phyloP scores from a whole-genome alignment of 2,113 vertebrate genomes.

The Zapornia atra region DNA sequence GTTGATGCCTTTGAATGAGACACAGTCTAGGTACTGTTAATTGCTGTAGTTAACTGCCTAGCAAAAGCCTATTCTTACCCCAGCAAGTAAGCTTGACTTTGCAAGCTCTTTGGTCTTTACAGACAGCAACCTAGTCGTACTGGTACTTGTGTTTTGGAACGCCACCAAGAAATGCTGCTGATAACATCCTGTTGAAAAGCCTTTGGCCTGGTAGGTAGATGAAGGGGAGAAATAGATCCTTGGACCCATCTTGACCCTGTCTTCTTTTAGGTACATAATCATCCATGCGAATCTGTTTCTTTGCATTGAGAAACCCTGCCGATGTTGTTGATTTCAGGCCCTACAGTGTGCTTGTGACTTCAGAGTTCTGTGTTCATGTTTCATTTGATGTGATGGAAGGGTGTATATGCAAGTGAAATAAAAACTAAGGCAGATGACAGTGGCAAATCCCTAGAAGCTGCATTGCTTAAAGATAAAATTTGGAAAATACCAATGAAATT shows the following conservation, averaged over 20 bases:
- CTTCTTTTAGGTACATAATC: fast-evolving
- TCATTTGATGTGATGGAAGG: neutral
- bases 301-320: neutral
- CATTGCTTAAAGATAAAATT: neutral
- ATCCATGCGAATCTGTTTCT: neutral
- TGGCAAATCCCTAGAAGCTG: neutral
- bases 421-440: neutral
- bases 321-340: neutral
- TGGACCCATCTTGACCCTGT: neutral
- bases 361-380: neutral
- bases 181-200: neutral
- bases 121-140: neutral
- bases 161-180: neutral
- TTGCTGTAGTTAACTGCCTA: neutral
- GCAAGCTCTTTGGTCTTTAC: neutral
- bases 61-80: neutral
- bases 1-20: neutral
- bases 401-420: neutral
- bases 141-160: neutral
- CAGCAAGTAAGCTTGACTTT: neutral
- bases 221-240: neutral
- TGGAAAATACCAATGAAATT: neutral
- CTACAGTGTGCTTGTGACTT: neutral
- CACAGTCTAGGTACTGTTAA: neutral
- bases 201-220: neutral